Evolutionary conservation across 1,140 invertebrate genomes (phyloP).

Genomic region (Dreissena polymorpha): DNA sequence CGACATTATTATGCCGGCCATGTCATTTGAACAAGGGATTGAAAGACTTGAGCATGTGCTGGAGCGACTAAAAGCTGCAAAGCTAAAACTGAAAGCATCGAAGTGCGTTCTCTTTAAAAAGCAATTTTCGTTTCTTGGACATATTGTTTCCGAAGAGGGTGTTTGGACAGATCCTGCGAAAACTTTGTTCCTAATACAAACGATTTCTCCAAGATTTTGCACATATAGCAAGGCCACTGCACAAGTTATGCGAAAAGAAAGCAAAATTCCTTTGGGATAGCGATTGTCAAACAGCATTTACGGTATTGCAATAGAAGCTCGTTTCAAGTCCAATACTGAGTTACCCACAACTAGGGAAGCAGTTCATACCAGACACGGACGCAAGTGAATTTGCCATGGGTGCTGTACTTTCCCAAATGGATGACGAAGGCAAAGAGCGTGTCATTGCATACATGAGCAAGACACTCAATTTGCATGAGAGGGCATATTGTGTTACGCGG

Average conservation of each 20-base stretch:
- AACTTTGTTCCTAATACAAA: slow-evolving; percentile 1
- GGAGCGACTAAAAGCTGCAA: too few relatives aligned
- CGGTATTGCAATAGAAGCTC: slow-evolving; percentile 40
- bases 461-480: slow-evolving; percentile 72
- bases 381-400: slow-evolving; percentile 62
- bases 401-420: slow-evolving; percentile 65
- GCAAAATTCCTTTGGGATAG: slow-evolving; percentile 51
- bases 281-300: slow-evolving; percentile 40
- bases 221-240: slow-evolving; percentile 25
- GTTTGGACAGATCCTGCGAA: too few relatives aligned
- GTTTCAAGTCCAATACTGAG: slow-evolving; percentile 48
- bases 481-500: slow-evolving; percentile 77
- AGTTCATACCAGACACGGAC: slow-evolving; percentile 64
- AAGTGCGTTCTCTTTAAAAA: too few relatives aligned
- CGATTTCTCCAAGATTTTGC: slow-evolving; percentile 18
- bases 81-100: too few relatives aligned
- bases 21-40: too few relatives aligned
- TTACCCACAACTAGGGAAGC: slow-evolving; percentile 29
- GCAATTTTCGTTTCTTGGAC: too few relatives aligned
- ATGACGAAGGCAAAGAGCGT: slow-evolving; percentile 55
- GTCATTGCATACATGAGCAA: slow-evolving; percentile 60
- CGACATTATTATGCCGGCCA: too few relatives aligned
- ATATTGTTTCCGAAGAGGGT: too few relatives aligned
- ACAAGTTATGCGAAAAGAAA: slow-evolving; percentile 33
- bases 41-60: too few relatives aligned